phyloP scores from a whole-genome alignment of 2,797 vertebrate species.

The Danio choprae region DNA sequence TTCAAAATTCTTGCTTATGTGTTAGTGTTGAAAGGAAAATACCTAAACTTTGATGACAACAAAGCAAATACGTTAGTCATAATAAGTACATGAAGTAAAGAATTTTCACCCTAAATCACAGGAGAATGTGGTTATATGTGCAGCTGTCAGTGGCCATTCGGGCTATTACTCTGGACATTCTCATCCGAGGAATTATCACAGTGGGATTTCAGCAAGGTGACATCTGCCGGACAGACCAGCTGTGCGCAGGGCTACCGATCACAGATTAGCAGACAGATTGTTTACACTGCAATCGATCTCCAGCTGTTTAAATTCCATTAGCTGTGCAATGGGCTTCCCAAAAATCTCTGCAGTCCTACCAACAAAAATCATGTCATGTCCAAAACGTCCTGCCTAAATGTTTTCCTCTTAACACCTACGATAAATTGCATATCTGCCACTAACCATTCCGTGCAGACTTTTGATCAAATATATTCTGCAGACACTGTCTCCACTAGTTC shows the following conservation, averaged over 20 bases:
- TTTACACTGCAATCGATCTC: conserved; percentile 43
- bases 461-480: background rate
- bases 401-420: conserved; percentile 12
- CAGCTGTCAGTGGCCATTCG: background rate
- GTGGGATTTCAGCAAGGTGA: conserved; percentile 51
- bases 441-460: background rate
- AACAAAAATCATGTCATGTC: background rate
- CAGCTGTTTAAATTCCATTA: conserved; percentile 36
- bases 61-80: background rate
- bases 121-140: background rate
- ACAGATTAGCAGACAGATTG: conserved; percentile 51
- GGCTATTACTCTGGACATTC: conserved; percentile 1
- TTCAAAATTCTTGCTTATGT: background rate
- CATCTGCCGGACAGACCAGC: conserved; percentile 39
- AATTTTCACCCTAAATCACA: background rate
- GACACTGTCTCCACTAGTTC: conserved; percentile 1
- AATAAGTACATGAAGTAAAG: background rate
- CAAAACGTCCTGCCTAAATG: background rate
- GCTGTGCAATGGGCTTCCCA: background rate
- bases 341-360: background rate
- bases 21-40: background rate
- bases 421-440: conserved; percentile 12
- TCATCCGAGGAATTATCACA: conserved; percentile 33
- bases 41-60: background rate
- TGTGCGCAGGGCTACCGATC: conserved; percentile 10